Evolutionary conservation across 2,113 vertebrate species (phyloP).

Genomic region (Lagopus leucura): DNA sequence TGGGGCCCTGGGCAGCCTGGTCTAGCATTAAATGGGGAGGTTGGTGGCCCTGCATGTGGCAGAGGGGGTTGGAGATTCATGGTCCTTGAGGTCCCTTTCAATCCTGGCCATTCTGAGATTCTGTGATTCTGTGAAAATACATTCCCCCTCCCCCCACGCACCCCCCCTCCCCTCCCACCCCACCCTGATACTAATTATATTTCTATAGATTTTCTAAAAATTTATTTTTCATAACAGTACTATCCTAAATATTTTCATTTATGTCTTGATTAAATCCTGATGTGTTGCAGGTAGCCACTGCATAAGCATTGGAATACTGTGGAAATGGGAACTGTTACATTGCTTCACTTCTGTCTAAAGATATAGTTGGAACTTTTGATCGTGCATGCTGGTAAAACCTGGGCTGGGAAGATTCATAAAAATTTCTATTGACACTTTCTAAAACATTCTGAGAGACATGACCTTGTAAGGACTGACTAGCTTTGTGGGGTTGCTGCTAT

Average conservation of each 20-base stretch:
- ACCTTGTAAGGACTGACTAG: not conserved
- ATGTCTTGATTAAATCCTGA: not conserved
- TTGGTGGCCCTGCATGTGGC: too few relatives aligned
- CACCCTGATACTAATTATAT: not conserved
- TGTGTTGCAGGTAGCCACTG: not conserved
- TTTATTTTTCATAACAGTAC: not conserved
- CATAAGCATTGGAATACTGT: not conserved
- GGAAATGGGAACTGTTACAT: not conserved
- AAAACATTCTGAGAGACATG: not conserved
- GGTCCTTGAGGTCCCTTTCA: too few relatives aligned
- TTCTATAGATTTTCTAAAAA: not conserved
- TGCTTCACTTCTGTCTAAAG: not conserved
- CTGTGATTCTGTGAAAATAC: not conserved
- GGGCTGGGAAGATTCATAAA: not conserved
- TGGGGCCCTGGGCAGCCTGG: too few relatives aligned
- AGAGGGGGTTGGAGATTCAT: too few relatives aligned
- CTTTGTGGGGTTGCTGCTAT: not conserved
- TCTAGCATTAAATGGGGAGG: too few relatives aligned
- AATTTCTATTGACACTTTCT: not conserved
- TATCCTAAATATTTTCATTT: not conserved
- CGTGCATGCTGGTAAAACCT: not conserved
- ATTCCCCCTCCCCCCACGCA: not conserved
- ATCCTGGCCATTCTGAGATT: too few relatives aligned
- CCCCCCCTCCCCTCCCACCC: too few relatives aligned
- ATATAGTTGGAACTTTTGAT: not conserved